Evolutionary conservation across 2,113 vertebrate genomes (phyloP), one percentile per base, ranked within the genome.

Genomic region (Ammospiza caudacuta): DNA sequence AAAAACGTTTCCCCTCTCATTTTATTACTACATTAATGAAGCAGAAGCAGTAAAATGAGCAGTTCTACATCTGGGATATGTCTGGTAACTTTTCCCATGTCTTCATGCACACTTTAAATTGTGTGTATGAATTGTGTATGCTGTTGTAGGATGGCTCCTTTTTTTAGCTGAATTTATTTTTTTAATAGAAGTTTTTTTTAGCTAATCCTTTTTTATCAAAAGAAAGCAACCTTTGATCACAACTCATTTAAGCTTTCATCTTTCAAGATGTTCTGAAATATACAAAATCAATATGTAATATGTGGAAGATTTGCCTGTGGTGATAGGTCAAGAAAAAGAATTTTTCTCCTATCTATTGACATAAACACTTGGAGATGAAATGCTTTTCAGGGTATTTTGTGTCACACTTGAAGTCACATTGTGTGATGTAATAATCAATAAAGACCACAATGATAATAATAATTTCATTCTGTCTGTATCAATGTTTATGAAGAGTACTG

Each of bases 201-300:
- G 16, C 15, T 92, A 73, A 94, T 93, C 46, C 41, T 85, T 90
- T 55, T 72, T 82, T 80, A 93, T 63, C 66, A 59, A 74, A 92
- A 55, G 22, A 83, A 92, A 58, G 5, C 55, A 67, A 69, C 74
- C 51, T 90, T 89, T 0, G 4, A 85, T 96, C 70, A 58, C 67
- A 87, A 69, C 37, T 96, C 74, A 58, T 83, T 94, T 92, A 86
- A 67, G n/a, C 61, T 89, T 96, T 91, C 58, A 86, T 79, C 63
- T 57, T 94, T 95, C 39, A n/a, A 64, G 64, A 69, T 92, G 39
- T 70, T 93, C 70, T 75, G 78, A 93, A 95, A 92, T 88, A 73
- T 64, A 94, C 44, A 89, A 80, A 90, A 95, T 97, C 91, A 83
- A 85, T 96, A 93, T 72, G 37, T 85, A 95, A 90, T 96, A 83